phyloP scores from a whole-genome alignment of 1,140 invertebrate species.

The Neodiprion pinetum region DNA sequence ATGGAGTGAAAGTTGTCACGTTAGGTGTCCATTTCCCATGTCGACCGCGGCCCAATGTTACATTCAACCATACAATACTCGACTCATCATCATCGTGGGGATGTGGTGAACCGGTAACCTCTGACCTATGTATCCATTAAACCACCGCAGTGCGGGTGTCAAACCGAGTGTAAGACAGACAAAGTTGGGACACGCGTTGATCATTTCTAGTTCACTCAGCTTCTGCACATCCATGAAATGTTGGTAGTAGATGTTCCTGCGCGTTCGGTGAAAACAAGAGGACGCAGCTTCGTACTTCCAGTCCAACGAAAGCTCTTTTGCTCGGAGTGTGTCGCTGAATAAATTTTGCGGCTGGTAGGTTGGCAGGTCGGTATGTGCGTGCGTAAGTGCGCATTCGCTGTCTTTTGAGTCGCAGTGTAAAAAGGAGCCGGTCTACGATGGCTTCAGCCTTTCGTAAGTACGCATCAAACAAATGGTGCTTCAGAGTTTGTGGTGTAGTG shows the following conservation, averaged over 20 bases:
- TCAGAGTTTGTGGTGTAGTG: not conserved
- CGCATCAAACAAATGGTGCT: not conserved
- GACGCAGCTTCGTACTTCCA: not conserved
- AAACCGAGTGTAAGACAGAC: too few species aligned
- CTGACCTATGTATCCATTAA: not conserved
- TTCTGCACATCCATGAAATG: too few species aligned
- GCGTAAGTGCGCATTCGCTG: not conserved
- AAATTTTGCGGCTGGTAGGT: not conserved
- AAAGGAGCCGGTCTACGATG: too few species aligned
- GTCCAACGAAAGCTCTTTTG: not conserved
- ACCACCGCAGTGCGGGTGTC: not conserved
- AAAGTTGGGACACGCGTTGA: too few species aligned
- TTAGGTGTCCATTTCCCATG: slow-evolving; percentile 50
- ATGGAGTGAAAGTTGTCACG: slow-evolving; percentile 43
- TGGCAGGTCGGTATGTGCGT: not conserved
- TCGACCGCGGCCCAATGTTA: slow-evolving; percentile 33
- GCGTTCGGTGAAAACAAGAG: not conserved
- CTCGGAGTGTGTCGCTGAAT: not conserved
- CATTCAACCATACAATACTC: slow-evolving; percentile 8
- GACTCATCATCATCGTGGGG: not conserved
- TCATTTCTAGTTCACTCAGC: too few species aligned
- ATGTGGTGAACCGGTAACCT: not conserved
- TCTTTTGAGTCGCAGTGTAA: not conserved
- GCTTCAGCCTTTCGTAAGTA: too few species aligned
- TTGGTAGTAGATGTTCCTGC: too few species aligned